Conservation (phyloP, 2,797 vertebrate species). For the Staurois parvus region DNA sequence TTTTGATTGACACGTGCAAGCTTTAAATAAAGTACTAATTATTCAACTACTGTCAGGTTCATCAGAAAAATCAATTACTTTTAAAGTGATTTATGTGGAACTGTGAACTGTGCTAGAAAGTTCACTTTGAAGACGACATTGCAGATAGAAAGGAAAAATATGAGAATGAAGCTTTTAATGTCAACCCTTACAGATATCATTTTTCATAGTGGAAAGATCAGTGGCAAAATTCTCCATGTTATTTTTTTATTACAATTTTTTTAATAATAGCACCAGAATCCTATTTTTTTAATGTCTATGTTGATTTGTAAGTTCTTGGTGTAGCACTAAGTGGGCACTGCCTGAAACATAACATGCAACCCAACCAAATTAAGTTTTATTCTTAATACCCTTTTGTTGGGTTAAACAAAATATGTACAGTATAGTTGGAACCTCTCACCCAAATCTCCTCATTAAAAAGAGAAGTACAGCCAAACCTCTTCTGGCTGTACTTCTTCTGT, state of each 20-base stretch:
- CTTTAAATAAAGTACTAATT: constrained; percentile 67
- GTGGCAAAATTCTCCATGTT: constrained; percentile 32
- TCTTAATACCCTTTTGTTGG: too few species aligned
- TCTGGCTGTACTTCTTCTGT: too few species aligned
- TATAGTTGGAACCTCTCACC: too few species aligned
- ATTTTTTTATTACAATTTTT: constrained; percentile 43
- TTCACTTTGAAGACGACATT: constrained; percentile 66
- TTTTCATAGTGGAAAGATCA: constrained; percentile 32
- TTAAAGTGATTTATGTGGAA: constrained; percentile 66
- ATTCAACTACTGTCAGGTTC: constrained; percentile 60
- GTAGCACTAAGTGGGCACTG: too few species aligned
- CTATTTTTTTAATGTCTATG: not conserved
- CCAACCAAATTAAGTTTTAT: too few species aligned
- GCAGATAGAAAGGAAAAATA: constrained; percentile 61
- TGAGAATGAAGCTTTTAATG: constrained; percentile 64
- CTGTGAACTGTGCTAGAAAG: constrained; percentile 57
- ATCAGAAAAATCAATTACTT: constrained; percentile 69
- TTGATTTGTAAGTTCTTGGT: too few species aligned
- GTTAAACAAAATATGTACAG: too few species aligned
- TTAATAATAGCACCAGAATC: not conserved
- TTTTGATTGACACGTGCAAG: constrained; percentile 65
- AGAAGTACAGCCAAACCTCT: too few species aligned
- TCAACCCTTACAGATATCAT: constrained; percentile 58
- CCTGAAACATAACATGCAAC: not conserved
- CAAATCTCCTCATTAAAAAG: too few species aligned